Percentiles rank a stretch among this genome's conserved stretches.
Evolutionary conservation across 2,888 invertebrate genomes (phyloP).

Genomic region (Ernsta delagoae): DNA sequence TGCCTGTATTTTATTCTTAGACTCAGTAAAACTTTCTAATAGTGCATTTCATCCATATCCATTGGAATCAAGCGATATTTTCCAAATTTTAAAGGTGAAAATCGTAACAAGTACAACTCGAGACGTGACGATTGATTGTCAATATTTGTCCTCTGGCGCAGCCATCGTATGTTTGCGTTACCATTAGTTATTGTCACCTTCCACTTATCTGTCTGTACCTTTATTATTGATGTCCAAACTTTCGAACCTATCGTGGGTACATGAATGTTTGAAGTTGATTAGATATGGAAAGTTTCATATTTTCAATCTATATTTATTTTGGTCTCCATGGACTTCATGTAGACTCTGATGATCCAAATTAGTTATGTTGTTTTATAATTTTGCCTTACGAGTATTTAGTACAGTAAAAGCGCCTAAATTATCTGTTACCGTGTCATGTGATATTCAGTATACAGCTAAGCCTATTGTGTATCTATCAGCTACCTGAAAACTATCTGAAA

Average conservation of each 20-base stretch:
- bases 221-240: conserved; percentile 21
- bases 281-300: conserved; percentile 10
- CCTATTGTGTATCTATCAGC: neutral
- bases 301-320: no score
- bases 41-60: no score
- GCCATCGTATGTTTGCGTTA: conserved; percentile 39
- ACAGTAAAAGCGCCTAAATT: no score
- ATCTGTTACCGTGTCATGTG: no score
- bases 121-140: conserved; percentile 54
- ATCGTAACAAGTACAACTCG: conserved; percentile 41
- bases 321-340: no score
- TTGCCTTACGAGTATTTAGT: no score
- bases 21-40: no score
- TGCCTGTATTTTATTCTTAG: no score
- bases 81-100: conserved; percentile 46
- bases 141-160: conserved; percentile 51
- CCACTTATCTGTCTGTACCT: conserved; percentile 37
- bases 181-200: conserved; percentile 45
- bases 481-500: no score
- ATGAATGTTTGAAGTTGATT: conserved; percentile 1
- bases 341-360: neutral
- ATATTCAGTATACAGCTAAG: no score
- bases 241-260: neutral
- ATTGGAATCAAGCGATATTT: no score
- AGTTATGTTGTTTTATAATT: neutral